A percentile compares a stretch with the other conserved stretches of the same genome.
Evolutionary conservation across 2,888 invertebrate genomes (phyloP).

Genomic region (Chloromyia formosa): DNA sequence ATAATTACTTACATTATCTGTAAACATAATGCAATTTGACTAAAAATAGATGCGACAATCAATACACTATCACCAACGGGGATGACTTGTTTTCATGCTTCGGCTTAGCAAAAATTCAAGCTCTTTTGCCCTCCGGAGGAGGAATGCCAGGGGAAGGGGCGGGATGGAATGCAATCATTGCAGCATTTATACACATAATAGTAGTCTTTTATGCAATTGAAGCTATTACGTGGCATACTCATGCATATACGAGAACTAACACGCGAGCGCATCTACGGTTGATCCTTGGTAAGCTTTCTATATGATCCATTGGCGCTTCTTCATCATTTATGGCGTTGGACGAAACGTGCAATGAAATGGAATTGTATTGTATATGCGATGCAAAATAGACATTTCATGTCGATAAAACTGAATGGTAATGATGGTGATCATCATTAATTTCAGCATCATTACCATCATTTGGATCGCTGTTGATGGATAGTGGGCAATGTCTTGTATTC

Average conservation of each 20-base stretch:
- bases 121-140: no score
- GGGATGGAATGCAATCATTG: slow-evolving; percentile 19
- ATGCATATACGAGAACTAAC: background rate
- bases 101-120: background rate
- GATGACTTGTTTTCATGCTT: background rate
- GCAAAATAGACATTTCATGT: no score
- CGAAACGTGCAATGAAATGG: background rate
- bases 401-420: background rate
- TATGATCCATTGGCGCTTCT: background rate
- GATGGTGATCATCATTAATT: background rate
- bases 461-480: background rate
- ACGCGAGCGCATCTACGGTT: no score
- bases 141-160: no score
- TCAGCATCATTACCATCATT: background rate
- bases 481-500: no score
- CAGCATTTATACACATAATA: slow-evolving; percentile 23
- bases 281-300: background rate
- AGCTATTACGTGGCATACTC: slow-evolving; percentile 23
- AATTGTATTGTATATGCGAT: no score
- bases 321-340: background rate
- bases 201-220: slow-evolving; percentile 27
- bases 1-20: background rate
- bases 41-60: background rate
- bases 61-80: no score
- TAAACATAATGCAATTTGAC: background rate